Conservation (phyloP, 2,888 invertebrate species). For the Macrophya annulata region DNA sequence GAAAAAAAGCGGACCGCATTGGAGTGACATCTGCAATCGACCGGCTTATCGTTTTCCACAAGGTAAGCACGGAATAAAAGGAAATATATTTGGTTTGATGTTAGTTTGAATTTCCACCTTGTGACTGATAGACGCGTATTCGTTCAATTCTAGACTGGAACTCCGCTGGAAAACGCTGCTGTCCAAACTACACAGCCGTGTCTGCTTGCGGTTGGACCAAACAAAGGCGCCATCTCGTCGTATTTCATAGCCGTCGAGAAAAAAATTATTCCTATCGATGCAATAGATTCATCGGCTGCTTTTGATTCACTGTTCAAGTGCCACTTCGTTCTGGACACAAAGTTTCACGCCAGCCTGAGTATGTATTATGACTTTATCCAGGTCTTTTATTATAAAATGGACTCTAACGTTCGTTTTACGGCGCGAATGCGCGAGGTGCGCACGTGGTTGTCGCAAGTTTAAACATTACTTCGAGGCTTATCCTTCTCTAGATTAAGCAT, state of each 20-base stretch:
- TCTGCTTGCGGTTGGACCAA: constrained; percentile 43
- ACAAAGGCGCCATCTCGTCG: constrained; percentile 8
- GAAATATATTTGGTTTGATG: background rate
- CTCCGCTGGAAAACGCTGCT: constrained; percentile 28
- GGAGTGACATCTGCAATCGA: constrained; percentile 3
- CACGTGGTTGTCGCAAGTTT: constrained; percentile 52
- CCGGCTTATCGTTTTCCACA: background rate
- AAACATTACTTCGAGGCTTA: background rate
- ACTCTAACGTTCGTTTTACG: constrained; percentile 43
- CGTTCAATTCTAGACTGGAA: constrained; percentile 44
- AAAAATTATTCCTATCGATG: constrained; percentile 3
- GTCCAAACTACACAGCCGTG: constrained; percentile 4
- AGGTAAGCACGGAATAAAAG: background rate
- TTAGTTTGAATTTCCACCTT: background rate
- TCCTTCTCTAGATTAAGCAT: background rate
- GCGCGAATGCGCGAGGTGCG: constrained; percentile 39
- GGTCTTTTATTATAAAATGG: constrained; percentile 39
- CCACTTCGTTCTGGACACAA: constrained; percentile 39
- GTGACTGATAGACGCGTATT: background rate
- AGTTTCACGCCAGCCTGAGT: constrained; percentile 26
- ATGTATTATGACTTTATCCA: constrained; percentile 47
- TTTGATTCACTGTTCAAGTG: constrained; percentile 38
- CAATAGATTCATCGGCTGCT: constrained; percentile 24
- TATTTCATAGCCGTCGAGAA: constrained; percentile 44
- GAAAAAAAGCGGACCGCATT: background rate